Percentiles rank a stretch among this genome's conserved stretches.
phyloP scores from a whole-genome alignment of 2,888 invertebrate genomes.

The Drosophila paranaensis region DNA sequence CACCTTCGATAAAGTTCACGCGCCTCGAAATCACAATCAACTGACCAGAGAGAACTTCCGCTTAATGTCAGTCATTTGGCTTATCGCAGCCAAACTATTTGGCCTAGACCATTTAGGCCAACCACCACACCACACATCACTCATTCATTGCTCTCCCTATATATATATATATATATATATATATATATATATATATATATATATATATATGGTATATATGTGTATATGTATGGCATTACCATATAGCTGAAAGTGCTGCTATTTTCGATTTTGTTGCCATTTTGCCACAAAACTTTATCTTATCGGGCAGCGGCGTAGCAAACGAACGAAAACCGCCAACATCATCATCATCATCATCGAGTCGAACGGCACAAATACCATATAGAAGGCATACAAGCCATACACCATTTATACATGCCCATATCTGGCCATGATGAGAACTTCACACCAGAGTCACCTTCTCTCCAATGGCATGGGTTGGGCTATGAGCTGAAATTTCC shows the following conservation, averaged over 20 bases:
- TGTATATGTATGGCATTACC: conserved; percentile 46
- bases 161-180: neutral
- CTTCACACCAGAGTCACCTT: conserved; percentile 45
- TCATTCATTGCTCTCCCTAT: conserved; percentile 1
- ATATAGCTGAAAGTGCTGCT: conserved; percentile 67
- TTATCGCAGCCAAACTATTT: conserved; percentile 6
- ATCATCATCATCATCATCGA: conserved; percentile 24
- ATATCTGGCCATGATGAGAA: conserved; percentile 43
- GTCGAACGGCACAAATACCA: conserved; percentile 40
- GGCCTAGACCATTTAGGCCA: conserved; percentile 6
- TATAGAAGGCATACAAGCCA: conserved; percentile 7
- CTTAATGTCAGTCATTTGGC: conserved; percentile 56
- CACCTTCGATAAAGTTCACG: conserved; percentile 55
- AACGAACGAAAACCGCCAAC: conserved; percentile 34
- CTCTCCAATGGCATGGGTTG: neutral
- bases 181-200: too few species aligned
- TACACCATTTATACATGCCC: conserved; percentile 9
- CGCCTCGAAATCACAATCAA: conserved; percentile 24
- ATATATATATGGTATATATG: conserved; percentile 9
- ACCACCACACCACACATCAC: neutral
- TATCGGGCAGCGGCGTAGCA: conserved; percentile 63
- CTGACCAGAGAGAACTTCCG: conserved; percentile 61
- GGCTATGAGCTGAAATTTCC: neutral
- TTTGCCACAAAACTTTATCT: conserved; percentile 66
- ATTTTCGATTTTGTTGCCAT: conserved; percentile 72